Base-by-base conservation (phyloP, 1,140 invertebrate genomes). In the Heliconius eleuchia region DNA sequence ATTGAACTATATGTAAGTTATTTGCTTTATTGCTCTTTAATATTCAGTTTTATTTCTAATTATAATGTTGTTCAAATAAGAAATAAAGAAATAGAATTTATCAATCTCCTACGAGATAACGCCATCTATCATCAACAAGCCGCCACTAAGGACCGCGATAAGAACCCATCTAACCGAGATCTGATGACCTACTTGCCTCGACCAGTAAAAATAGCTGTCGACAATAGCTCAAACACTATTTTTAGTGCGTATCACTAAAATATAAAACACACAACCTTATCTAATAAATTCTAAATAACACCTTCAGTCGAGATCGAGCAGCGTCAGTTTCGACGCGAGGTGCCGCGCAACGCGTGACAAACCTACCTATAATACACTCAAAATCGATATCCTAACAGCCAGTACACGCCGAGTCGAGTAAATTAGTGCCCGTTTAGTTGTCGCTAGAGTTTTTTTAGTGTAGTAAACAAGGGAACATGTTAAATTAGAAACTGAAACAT, bases 191-290 rank as follows among this genome's bases (percentile, higher is more conserved):
- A 93, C 75, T 91, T 93, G 81, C 90, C 91, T 89, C 88, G 88
- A 83, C 84, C 85, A 90, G 87, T 92, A 94, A 93, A 94, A 94
- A 94, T 93, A 93, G 91, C 91, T 84, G 79, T 81, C 86, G 85
- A 92, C 93, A 93, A 93, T 94, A 93, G 91, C 93, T 94, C 92
- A 86, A 91, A 86, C 86, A 91, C 92, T 94, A 94, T 94, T 93
- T 93, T 88, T 93, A 93, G 90, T 90, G 83, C 86, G 87, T 92
- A 93, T 91, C 87, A 88, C 80, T 84, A 87, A 90, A 91, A 89
- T 91, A 83, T 88, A 78, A 87, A 87, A 85, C 85, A 86, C 84
- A 86, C 83, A 89, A 80, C 82, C 86, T 91, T 91, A 92, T 91
- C 90, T 88, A 70, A 84, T 79, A 80, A 72, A 72, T 72, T 82